A percentile compares a stretch with the other conserved stretches of the same genome.
phyloP scores from a whole-genome alignment of 2,113 vertebrate species.

The Pimephales promelas region DNA sequence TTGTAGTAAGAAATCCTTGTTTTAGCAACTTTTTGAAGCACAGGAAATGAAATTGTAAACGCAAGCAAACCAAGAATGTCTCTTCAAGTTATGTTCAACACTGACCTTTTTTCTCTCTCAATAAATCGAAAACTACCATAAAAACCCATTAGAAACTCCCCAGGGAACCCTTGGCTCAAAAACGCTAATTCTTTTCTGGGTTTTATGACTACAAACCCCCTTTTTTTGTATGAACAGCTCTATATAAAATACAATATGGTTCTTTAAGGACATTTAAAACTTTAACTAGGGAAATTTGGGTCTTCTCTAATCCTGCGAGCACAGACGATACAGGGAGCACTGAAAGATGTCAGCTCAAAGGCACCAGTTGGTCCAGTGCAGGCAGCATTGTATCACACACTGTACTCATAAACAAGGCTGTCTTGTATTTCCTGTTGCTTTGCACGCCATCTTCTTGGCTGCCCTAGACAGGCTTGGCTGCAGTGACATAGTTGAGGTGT shows the following conservation, averaged over 20 bases:
- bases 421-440: conserved; percentile 71
- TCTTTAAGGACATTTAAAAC: conserved; percentile 2
- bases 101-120: neutral
- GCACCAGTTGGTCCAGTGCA: conserved; percentile 58
- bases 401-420: conserved; percentile 65
- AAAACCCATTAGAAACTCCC: neutral
- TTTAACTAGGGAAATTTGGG: neutral
- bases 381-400: conserved; percentile 54
- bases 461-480: conserved; percentile 11
- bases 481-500: conserved; percentile 42
- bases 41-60: conserved; percentile 11
- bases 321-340: conserved; percentile 27
- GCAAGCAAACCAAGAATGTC: neutral
- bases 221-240: neutral
- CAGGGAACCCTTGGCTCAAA: conserved; percentile 6
- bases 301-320: neutral
- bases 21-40: neutral
- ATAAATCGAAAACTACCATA: neutral
- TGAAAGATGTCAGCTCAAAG: conserved; percentile 58
- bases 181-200: neutral
- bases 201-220: conserved; percentile 19
- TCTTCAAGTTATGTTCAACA: neutral
- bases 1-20: neutral
- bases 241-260: conserved; percentile 8
- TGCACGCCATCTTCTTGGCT: conserved; percentile 56